Evolutionary conservation across 2,888 invertebrate species (phyloP), one percentile per base, ranked within the genome.

Genomic region (Neoaliturus tenellus): DNA sequence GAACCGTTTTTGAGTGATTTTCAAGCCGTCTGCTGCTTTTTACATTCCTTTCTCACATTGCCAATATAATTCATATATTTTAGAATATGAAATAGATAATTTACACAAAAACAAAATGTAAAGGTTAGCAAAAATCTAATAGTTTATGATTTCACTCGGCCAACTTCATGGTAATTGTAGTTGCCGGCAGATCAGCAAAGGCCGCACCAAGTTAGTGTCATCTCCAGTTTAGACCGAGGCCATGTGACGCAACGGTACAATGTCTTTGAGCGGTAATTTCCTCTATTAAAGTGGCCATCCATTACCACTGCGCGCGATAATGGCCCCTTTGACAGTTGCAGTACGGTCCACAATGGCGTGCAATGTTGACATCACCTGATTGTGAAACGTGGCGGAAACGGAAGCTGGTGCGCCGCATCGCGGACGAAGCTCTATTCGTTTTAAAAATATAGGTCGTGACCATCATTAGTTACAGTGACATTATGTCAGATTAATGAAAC

Each of bases 211-310:
- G 4, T 4, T 6, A 39, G 71, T 23, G 71, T 71, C 71, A 71
- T 71, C 71, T 71, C 20, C 41, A 33, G 71, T 71, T 71, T 35
- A 71, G 71, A 67, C 23, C 71, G 71, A 71, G 71, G 71, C 20
- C 71, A 20, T 10, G 31, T 78, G 78, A 78, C 78, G 78, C 48
- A 51, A 78, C 35, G 20, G n/a, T 48, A 35, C 78, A 78, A 78
- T 48, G 78, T 55, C 75, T 75, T 23, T 75, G 75, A 75, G 55
- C 51, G 33, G 78, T 78, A 78, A 78, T 78, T 78, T 78, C 78
- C 78, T 78, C 78, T 78, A 78, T 55, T 78, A 78, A 55, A 51
- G 20, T 14, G n/a, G 23, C 78, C 78, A 55, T 78, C 78, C 31
- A 78, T 78, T 78, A 75, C 73, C 28, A 28, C 28, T 35, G 39